These are phyloP conservation scores for Champsocephalus gunnari DNA, from an alignment of 2,797 vertebrate genomes.

Conservation along the genomic window DNA sequence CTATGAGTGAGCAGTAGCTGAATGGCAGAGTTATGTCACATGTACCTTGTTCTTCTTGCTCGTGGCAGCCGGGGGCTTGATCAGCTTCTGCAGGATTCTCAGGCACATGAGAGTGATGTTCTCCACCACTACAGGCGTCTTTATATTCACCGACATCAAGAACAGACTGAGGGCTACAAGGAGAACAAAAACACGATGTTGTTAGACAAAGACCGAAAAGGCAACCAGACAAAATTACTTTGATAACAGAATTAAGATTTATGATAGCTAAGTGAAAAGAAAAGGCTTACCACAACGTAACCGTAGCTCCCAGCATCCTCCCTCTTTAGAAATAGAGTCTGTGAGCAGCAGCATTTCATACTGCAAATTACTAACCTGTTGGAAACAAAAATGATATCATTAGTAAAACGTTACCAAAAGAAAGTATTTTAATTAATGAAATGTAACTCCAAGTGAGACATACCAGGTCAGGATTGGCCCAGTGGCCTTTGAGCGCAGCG, in stretches of 20 bases:
- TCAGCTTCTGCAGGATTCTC: constrained; percentile 97
- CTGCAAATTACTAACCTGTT: constrained; percentile 96
- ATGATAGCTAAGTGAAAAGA: neutral
- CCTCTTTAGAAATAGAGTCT: constrained; percentile 97
- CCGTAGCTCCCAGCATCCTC: constrained; percentile 97
- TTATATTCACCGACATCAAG: constrained; percentile 99
- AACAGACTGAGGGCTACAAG: constrained; percentile 94
- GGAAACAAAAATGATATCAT: neutral
- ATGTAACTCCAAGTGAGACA: constrained; percentile 39
- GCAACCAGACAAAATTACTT: neutral
- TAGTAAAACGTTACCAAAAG: neutral
- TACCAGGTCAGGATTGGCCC: constrained; percentile 99
- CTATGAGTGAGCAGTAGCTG: neutral
- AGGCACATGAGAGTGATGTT: constrained; percentile 99
- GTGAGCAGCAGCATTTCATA: constrained; percentile 98
- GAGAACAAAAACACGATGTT: neutral
- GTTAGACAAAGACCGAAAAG: neutral
- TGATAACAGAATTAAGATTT: neutral
- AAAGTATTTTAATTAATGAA: neutral
- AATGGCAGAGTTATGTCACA: neutral
- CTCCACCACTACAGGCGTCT: constrained; percentile 98
- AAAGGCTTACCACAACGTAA: constrained; percentile 92
- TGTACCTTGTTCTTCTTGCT: constrained; percentile 99
- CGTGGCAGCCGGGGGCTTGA: constrained; percentile 95
- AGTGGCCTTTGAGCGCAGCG: constrained; percentile 96